These are phyloP conservation scores for Orthosia gracilis DNA, from an alignment of 2,888 invertebrate species.

Conservation along the genomic window DNA sequence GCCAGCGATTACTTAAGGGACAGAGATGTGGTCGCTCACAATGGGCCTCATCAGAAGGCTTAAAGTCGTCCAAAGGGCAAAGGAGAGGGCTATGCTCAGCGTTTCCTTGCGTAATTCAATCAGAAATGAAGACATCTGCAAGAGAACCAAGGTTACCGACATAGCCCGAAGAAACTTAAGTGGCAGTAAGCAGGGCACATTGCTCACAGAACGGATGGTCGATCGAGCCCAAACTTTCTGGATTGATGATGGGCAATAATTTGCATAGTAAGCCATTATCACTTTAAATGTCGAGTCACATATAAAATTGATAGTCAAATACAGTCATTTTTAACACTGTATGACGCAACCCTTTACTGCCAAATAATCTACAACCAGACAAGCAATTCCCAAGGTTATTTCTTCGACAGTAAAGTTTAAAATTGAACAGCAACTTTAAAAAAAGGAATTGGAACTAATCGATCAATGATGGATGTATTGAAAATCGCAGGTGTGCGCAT, in stretches of 20 bases:
- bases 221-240: no score
- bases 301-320: constrained; percentile 62
- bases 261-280: constrained; percentile 13
- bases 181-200: no score
- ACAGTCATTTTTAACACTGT: constrained; percentile 40
- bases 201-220: no score
- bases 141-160: no score
- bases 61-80: no score
- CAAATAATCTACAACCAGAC: constrained; percentile 33
- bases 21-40: no score
- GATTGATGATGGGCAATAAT: not conserved
- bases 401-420: constrained; percentile 22
- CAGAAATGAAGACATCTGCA: no score
- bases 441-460: constrained; percentile 80
- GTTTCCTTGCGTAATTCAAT: no score
- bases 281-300: constrained; percentile 49
- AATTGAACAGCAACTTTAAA: constrained; percentile 26
- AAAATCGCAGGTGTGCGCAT: constrained; percentile 89
- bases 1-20: no score
- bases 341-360: constrained; percentile 53
- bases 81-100: no score
- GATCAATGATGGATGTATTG: constrained; percentile 85
- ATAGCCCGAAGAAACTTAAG: no score
- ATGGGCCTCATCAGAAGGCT: no score
- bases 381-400: constrained; percentile 34